Conservation (phyloP, 2,113 vertebrate species). For the Varanus komodoensis region DNA sequence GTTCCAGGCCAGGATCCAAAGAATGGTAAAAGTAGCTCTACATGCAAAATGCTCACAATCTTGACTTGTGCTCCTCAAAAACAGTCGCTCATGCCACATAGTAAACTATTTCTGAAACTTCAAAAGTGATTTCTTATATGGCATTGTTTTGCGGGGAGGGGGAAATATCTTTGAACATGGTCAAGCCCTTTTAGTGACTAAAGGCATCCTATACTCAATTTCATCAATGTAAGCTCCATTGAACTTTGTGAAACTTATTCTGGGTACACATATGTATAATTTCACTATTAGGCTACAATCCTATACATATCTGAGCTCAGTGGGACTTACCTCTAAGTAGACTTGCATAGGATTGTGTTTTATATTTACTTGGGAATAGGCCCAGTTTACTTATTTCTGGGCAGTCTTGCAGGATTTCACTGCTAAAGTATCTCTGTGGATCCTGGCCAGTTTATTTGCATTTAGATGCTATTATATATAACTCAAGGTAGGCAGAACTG, state of each 20-base stretch:
- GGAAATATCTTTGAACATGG: neutral
- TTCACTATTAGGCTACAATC: neutral
- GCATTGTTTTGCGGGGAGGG: neutral
- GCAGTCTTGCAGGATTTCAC: neutral
- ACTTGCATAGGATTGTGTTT: neutral
- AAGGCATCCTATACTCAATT: neutral
- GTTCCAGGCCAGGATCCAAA: slow-evolving; percentile 1
- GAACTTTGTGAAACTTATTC: neutral
- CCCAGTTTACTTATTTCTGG: neutral
- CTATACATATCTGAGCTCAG: neutral
- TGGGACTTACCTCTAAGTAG: neutral
- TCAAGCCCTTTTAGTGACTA: neutral
- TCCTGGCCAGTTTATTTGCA: slow-evolving; percentile 35
- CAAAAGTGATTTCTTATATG: neutral
- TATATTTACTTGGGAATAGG: neutral
- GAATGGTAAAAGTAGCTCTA: neutral
- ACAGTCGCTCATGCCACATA: neutral
- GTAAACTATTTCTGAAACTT: neutral
- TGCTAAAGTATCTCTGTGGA: neutral
- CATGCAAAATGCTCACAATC: neutral
- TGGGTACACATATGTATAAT: neutral
- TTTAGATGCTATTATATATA: slow-evolving; percentile 49
- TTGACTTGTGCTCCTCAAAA: neutral
- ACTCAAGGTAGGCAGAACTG: slow-evolving; percentile 40
- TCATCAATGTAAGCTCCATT: neutral